Conservation (phyloP, 35 echinoderm and acorn worm species). For the Heliocidaris erythrogramma region DNA sequence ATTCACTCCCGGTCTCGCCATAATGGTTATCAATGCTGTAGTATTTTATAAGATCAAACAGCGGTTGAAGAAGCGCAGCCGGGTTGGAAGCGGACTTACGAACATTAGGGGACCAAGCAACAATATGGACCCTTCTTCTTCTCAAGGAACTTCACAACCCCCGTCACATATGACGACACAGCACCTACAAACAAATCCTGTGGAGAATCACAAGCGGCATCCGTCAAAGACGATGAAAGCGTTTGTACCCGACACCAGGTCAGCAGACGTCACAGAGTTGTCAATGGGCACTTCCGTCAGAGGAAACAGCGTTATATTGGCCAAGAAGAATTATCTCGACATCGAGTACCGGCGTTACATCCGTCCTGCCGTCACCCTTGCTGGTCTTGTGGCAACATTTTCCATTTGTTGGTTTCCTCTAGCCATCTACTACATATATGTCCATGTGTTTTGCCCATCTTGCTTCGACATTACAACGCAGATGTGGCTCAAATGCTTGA, state of each 20-base stretch:
- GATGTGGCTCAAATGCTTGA: slow-evolving; percentile 39
- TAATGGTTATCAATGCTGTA: slow-evolving; percentile 12
- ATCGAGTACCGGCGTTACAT: slow-evolving; percentile 38
- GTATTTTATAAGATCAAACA: slow-evolving; percentile 31
- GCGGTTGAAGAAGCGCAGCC: slow-evolving; percentile 4
- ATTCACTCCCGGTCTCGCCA: slow-evolving; percentile 10
- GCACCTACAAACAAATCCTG: not conserved
- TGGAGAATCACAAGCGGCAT: not conserved
- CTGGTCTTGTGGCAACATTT: slow-evolving; percentile 43
- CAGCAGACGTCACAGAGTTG: not conserved
- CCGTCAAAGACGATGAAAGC: not conserved
- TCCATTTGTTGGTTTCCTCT: slow-evolving; percentile 52
- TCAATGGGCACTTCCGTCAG: not conserved
- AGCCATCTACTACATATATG: slow-evolving; percentile 48
- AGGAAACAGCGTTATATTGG: not conserved
- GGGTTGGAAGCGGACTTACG: slow-evolving; percentile 11
- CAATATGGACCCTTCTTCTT: not conserved
- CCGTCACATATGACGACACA: not conserved
- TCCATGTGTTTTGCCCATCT: slow-evolving; percentile 40
- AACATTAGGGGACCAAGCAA: not conserved
- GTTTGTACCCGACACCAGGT: not conserved
- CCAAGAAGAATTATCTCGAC: not conserved
- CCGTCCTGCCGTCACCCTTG: slow-evolving; percentile 51
- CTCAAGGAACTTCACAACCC: not conserved
- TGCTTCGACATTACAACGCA: slow-evolving; percentile 31